Evolutionary conservation across 2,797 vertebrate genomes (phyloP).

Genomic region (Heteromormyrus szaboi): DNA sequence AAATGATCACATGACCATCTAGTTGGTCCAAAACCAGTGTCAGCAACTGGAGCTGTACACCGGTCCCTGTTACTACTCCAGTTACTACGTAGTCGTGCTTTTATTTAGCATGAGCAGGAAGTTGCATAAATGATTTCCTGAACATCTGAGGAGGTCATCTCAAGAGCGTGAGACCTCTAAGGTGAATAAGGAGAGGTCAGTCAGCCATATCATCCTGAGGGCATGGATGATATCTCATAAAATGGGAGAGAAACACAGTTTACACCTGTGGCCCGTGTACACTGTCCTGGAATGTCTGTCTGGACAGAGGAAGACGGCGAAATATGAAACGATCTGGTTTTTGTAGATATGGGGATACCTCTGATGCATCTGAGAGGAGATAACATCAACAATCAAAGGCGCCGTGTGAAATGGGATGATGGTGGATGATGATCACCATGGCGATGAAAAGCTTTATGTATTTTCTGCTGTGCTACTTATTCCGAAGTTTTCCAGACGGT

Average conservation of each 20-base stretch:
- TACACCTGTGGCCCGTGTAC: constrained; percentile 1
- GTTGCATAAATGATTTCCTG: background rate
- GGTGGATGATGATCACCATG: background rate
- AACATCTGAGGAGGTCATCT: background rate
- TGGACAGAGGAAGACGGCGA: background rate
- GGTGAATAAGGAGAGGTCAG: background rate
- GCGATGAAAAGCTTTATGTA: background rate
- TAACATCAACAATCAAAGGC: background rate
- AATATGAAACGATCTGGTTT: background rate
- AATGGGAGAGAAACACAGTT: background rate
- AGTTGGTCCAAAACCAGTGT: background rate
- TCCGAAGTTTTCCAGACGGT: no score
- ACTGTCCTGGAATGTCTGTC: background rate
- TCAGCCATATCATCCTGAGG: background rate
- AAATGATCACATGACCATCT: background rate
- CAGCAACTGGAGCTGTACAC: background rate
- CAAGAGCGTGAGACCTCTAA: background rate
- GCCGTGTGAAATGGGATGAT: background rate
- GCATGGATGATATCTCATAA: background rate
- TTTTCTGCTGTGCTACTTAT: background rate
- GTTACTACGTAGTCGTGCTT: background rate
- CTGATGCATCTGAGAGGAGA: background rate
- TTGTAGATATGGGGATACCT: background rate
- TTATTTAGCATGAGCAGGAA: background rate
- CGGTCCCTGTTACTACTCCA: background rate